A percentile compares a stretch with the other conserved stretches of the same genome.
Evolutionary conservation across 2,797 vertebrate species (phyloP).

Genomic region (Phrynocephalus forsythii): DNA sequence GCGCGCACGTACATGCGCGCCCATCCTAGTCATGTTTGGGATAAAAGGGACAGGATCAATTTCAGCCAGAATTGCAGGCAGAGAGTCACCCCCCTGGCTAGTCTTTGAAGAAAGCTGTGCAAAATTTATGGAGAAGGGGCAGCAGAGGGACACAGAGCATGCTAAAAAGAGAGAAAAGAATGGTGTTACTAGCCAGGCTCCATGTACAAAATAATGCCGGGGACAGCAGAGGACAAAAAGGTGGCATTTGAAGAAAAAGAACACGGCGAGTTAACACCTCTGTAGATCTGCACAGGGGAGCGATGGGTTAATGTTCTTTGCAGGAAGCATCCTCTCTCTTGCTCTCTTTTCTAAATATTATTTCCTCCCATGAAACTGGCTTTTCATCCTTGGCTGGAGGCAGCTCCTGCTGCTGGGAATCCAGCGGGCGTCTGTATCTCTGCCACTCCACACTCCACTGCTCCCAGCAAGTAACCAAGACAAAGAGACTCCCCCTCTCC

Average conservation of each 20-base stretch:
- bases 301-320: slow-evolving; percentile 34
- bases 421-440: slow-evolving; percentile 62
- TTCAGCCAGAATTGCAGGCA: neutral
- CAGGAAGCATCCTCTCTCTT: slow-evolving; percentile 52
- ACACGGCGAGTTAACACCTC: neutral
- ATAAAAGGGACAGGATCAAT: neutral
- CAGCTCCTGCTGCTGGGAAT: slow-evolving; percentile 74
- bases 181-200: neutral
- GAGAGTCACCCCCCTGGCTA: too few species aligned
- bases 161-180: neutral
- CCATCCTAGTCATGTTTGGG: neutral
- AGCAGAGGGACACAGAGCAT: neutral
- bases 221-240: neutral
- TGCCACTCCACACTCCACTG: slow-evolving; percentile 63
- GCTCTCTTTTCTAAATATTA: slow-evolving; percentile 73
- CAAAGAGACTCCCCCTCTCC: slow-evolving; percentile 38
- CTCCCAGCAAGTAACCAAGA: slow-evolving; percentile 65
- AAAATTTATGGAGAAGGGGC: neutral
- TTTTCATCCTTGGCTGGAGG: slow-evolving; percentile 76
- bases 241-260: neutral
- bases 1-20: too few species aligned
- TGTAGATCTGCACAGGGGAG: neutral
- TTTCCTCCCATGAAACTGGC: slow-evolving; percentile 74
- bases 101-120: neutral
- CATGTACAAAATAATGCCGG: neutral